Conservation (phyloP, 1,140 invertebrate genomes). For the Bicyclus anynana region DNA sequence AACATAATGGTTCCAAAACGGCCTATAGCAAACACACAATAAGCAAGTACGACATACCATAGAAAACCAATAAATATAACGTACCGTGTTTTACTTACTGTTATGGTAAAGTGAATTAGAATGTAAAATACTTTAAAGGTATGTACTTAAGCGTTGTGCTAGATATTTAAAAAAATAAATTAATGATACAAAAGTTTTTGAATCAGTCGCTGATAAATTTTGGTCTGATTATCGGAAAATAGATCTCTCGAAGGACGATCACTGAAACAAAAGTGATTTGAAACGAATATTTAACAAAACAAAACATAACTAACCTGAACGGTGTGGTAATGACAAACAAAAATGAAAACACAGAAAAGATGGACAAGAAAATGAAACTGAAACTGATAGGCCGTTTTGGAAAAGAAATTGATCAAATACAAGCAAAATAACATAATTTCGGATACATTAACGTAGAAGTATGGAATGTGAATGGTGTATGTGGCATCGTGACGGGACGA, state of each 20-base stretch:
- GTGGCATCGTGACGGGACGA: constrained; percentile 33
- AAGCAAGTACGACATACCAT: constrained; percentile 71
- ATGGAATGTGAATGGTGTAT: constrained; percentile 55
- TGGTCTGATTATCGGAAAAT: constrained; percentile 60
- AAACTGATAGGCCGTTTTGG: constrained; percentile 76
- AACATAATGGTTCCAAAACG: constrained; percentile 72
- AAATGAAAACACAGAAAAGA: constrained; percentile 49
- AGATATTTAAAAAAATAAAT: constrained; percentile 52
- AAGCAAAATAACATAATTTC: constrained; percentile 65
- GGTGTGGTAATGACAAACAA: constrained; percentile 59
- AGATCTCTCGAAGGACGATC: constrained; percentile 75
- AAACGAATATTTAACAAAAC: constrained; percentile 32
- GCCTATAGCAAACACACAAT: constrained; percentile 76
- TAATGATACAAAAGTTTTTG: constrained; percentile 55
- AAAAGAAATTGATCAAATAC: constrained; percentile 63
- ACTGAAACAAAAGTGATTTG: constrained; percentile 41
- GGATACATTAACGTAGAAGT: constrained; percentile 51
- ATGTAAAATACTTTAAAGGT: constrained; percentile 51
- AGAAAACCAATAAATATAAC: constrained; percentile 53
- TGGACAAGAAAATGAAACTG: constrained; percentile 52
- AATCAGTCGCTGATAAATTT: constrained; percentile 47
- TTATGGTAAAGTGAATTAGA: constrained; percentile 54
- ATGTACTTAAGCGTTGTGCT: constrained; percentile 54
- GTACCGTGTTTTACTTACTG: constrained; percentile 51
- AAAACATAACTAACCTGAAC: constrained; percentile 41